These are phyloP conservation scores for Tenebrio molitor DNA, from an alignment of 1,140 invertebrate genomes.

Conservation along the genomic window DNA sequence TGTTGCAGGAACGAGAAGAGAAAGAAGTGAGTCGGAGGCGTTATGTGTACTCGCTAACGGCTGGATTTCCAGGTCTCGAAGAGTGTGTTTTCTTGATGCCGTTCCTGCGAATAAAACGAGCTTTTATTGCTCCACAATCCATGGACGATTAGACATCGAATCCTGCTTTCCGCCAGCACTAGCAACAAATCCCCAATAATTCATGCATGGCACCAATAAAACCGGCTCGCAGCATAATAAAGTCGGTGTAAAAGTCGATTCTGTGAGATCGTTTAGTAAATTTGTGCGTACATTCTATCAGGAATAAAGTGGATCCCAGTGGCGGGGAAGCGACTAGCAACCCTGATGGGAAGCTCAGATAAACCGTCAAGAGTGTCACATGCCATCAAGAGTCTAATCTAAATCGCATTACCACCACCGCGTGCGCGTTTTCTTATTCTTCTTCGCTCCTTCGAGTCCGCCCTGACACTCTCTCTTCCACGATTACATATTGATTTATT, in stretches of 20 bases:
- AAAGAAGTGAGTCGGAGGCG: too few relatives aligned
- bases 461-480: conserved; percentile 52
- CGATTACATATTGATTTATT: conserved; percentile 62
- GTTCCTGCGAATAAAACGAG: conserved; percentile 34
- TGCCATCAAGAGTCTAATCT: conserved; percentile 61
- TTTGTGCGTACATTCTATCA: conserved; percentile 45
- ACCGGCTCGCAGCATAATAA: conserved; percentile 39
- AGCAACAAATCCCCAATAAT: conserved; percentile 39
- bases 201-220: conserved; percentile 40
- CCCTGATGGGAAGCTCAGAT: conserved; percentile 50
- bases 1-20: too few relatives aligned
- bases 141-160: conserved; percentile 33
- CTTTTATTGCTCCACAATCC: conserved; percentile 36
- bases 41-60: too few relatives aligned
- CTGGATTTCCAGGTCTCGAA: too few relatives aligned
- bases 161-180: conserved; percentile 36
- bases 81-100: not conserved
- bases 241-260: conserved; percentile 40
- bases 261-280: conserved; percentile 44
- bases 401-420: conserved; percentile 58
- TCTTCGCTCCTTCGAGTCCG: conserved; percentile 27
- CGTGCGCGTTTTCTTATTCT: conserved; percentile 46
- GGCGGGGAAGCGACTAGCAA: conserved; percentile 39
- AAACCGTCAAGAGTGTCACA: conserved; percentile 60
- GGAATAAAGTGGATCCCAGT: conserved; percentile 40